Evolutionary conservation across 2,888 invertebrate genomes (phyloP), one percentile per base, ranked within the genome.

Genomic region (Dryocosmus kuriphilus): DNA sequence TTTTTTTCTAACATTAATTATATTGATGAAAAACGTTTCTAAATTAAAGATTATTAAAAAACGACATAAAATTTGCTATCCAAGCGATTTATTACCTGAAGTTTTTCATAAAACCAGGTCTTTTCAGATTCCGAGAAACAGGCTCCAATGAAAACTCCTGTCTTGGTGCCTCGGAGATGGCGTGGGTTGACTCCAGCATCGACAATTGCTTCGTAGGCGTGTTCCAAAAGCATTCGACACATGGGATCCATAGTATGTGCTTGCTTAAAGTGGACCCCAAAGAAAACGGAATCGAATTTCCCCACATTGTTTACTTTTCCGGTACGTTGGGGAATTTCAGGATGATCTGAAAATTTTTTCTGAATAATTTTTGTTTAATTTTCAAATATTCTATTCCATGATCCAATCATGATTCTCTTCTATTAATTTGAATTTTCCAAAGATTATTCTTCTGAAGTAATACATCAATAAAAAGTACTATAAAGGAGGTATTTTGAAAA

Each of bases 61-160:
- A 27, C 24, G 8, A 38, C 32, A n/a, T 74, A 55, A n/a, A 65
- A 46, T 30, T 57, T 38, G 19, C 27, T 67, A 55, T 73, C 57
- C 24, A 35, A 90, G 93, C 94, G 22, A 16, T 38, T 38, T 41
- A 89, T 81, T 63, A 95, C 93, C 92, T 94, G 93, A 16, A 95
- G 93, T 80, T 94, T 94, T 87, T 96, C 95, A 80, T 93, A 93
- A 80, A 95, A 94, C 93, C 95, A 94, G 0, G 94, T 95, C 85
- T 95, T 95, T 85, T 95, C 95, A 0, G 95, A 94, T 88, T 96
- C 96, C 0, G 95, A 95, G 81, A 94, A 94, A 82, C 95, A 95
- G 14, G 94, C 93, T 11, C 96, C 96, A 46, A 96, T 92, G 88
- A 94, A 96, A 1, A 96, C 96, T 51, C 96, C 97, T 0, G 95